Conservation (phyloP, 2,797 vertebrate genomes). For the Odontamblyopus rebecca region DNA sequence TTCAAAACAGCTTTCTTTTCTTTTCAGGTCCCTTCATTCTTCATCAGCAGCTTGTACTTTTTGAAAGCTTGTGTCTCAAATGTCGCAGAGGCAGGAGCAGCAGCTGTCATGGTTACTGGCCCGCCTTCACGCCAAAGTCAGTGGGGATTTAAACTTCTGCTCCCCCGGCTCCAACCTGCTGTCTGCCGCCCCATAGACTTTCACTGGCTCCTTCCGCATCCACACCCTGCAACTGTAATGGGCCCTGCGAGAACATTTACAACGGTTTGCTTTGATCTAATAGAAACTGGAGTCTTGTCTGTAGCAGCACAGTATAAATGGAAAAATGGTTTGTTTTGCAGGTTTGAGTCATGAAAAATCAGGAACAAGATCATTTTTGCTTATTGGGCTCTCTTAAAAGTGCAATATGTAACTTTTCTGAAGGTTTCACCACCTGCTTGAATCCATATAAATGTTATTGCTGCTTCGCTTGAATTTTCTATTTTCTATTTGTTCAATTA, state of each 20-base stretch:
- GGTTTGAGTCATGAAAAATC: background rate
- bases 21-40: slow-evolving; percentile 68
- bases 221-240: background rate
- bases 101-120: slow-evolving; percentile 85
- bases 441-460: too few relatives aligned
- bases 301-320: too few relatives aligned
- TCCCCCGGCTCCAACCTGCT: slow-evolving; percentile 51
- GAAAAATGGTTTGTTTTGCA: background rate
- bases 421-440: too few relatives aligned
- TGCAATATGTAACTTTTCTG: too few relatives aligned
- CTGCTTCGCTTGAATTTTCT: too few relatives aligned
- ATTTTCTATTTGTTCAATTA: too few relatives aligned
- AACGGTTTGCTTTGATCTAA: background rate
- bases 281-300: background rate
- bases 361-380: background rate
- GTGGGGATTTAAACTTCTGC: slow-evolving; percentile 64
- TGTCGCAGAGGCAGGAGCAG: slow-evolving; percentile 83
- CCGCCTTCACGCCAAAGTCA: slow-evolving; percentile 58
- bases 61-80: slow-evolving; percentile 89
- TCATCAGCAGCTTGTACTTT: slow-evolving; percentile 81
- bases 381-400: too few relatives aligned
- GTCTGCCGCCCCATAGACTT: slow-evolving; percentile 42
- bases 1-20: slow-evolving; percentile 39
- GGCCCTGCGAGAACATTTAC: background rate
- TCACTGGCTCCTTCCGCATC: slow-evolving; percentile 19